Evolutionary conservation across 1,140 invertebrate genomes (phyloP).

Genomic region (Euwallacea similis): DNA sequence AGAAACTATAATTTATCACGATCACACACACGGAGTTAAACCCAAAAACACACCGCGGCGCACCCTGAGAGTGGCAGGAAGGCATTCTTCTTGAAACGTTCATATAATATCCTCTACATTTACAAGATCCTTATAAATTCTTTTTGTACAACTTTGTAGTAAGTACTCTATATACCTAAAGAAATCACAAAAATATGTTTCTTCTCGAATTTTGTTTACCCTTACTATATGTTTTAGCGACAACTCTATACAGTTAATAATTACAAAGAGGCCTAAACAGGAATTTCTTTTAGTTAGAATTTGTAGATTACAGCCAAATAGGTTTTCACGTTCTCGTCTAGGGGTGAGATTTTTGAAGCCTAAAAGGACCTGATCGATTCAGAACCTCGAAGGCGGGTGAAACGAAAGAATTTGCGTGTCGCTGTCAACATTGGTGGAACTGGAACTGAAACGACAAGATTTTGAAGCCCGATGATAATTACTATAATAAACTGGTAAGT

Average conservation of each 20-base stretch:
- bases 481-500: slow-evolving; percentile 37
- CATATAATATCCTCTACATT: slow-evolving; percentile 50
- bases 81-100: slow-evolving; percentile 52
- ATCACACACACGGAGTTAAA: slow-evolving; percentile 40
- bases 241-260: slow-evolving; percentile 24
- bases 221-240: slow-evolving; percentile 22
- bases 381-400: not conserved
- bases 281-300: slow-evolving; percentile 15
- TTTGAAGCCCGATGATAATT: not conserved
- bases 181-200: slow-evolving; percentile 56
- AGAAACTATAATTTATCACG: slow-evolving; percentile 46
- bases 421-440: slow-evolving; percentile 23
- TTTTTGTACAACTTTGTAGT: slow-evolving; percentile 55
- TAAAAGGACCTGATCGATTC: slow-evolving; percentile 3
- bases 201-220: slow-evolving; percentile 30
- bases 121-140: slow-evolving; percentile 55
- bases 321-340: not conserved
- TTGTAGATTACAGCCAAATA: slow-evolving; percentile 31
- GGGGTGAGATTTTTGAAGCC: no score
- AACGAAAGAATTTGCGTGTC: slow-evolving; percentile 14
- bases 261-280: slow-evolving; percentile 27
- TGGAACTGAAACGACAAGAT: not conserved
- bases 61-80: slow-evolving; percentile 54
- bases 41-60: slow-evolving; percentile 47
- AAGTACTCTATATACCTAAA: slow-evolving; percentile 47